These are phyloP conservation scores for Plectus sambesii DNA, from an alignment of 1,140 invertebrate genomes.

Conservation along the genomic window DNA sequence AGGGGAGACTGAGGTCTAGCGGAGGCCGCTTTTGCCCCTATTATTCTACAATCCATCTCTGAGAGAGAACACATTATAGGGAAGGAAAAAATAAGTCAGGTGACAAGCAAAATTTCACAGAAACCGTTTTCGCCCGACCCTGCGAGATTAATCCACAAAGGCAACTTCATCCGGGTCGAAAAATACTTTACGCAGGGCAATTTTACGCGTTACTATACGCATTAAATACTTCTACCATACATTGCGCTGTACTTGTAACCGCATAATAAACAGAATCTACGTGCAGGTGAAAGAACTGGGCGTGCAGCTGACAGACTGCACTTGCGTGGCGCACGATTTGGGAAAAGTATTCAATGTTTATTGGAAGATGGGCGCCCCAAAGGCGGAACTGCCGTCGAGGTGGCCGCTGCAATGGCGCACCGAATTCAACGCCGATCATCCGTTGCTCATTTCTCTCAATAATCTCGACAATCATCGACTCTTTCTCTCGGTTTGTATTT, in stretches of 20 bases:
- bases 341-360: constrained; percentile 81
- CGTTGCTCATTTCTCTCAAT: neutral
- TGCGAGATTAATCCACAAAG: constrained; percentile 6
- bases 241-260: no score
- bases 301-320: constrained; percentile 65
- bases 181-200: no score
- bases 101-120: no score
- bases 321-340: constrained; percentile 65
- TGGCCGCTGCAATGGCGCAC: constrained; percentile 6
- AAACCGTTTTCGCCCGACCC: no score
- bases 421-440: constrained; percentile 7
- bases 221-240: no score
- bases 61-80: no score
- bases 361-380: constrained; percentile 63
- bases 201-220: constrained; percentile 1
- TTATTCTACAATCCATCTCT: no score
- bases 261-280: no score
- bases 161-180: neutral
- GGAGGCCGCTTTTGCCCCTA: no score
- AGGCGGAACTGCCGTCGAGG: neutral
- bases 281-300: constrained; percentile 80
- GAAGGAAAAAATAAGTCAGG: no score
- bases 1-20: no score
- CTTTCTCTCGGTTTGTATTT: constrained; percentile 62
- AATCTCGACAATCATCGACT: constrained; percentile 48